Evolutionary conservation across 2,888 invertebrate species (phyloP).

Genomic region (Loripinus fragilis): DNA sequence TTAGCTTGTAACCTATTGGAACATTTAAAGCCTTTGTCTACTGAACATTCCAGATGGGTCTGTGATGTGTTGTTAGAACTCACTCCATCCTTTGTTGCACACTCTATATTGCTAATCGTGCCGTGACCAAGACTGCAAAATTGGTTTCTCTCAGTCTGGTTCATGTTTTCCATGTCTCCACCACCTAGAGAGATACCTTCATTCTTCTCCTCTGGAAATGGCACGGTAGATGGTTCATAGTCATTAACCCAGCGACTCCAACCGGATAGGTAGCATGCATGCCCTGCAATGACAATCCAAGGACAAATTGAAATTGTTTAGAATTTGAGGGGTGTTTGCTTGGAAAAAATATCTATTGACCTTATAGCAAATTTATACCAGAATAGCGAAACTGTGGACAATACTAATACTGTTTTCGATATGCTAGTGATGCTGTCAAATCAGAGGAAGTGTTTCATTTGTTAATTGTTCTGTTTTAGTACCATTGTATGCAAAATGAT

Average conservation of each 20-base stretch:
- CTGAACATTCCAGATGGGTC: background rate
- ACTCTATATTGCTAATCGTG: background rate
- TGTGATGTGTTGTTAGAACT: background rate
- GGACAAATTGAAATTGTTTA: too few relatives aligned
- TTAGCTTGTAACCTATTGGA: background rate
- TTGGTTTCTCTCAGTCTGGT: background rate
- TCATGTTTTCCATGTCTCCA: conserved; percentile 4
- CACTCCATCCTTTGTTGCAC: background rate
- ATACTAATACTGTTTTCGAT: too few relatives aligned
- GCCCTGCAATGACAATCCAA: too few relatives aligned
- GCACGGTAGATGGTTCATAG: background rate
- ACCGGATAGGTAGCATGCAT: background rate
- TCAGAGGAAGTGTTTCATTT: too few relatives aligned
- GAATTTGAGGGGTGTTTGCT: too few relatives aligned
- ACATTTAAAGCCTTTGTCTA: background rate
- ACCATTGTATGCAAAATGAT: too few relatives aligned
- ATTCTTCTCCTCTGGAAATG: background rate
- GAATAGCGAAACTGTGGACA: too few relatives aligned
- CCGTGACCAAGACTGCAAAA: background rate
- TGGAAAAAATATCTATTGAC: too few relatives aligned
- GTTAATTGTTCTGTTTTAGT: too few relatives aligned
- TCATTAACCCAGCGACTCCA: conserved; percentile 11
- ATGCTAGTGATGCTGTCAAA: too few relatives aligned
- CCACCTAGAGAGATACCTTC: background rate
- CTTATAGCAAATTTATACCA: too few relatives aligned